Percentiles rank a stretch among this genome's conserved stretches.
Evolutionary conservation across 2,797 vertebrate species (phyloP).

Genomic region (Sternotherus odoratus): DNA sequence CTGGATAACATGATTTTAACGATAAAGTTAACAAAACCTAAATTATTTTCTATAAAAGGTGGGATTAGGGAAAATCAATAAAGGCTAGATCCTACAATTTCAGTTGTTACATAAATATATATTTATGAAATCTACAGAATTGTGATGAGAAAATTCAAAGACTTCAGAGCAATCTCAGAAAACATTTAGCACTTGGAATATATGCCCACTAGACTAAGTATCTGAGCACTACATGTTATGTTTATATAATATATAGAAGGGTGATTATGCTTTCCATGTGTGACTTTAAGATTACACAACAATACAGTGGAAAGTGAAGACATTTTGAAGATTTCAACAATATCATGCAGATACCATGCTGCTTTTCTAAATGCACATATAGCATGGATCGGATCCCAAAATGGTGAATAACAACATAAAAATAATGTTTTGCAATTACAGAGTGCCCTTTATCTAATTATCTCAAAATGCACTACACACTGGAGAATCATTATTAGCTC

Average conservation of each 20-base stretch:
- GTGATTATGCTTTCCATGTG: not conserved
- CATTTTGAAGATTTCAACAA: not conserved
- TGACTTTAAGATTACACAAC: not conserved
- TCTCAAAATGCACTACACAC: not conserved
- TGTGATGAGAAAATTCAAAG: too few relatives aligned
- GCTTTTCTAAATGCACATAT: not conserved
- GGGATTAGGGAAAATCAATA: too few relatives aligned
- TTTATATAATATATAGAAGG: not conserved
- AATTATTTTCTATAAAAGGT: too few relatives aligned
- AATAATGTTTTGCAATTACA: not conserved
- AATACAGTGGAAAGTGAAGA: not conserved
- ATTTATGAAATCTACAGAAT: too few relatives aligned
- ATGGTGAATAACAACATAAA: not conserved
- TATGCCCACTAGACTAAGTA: not conserved
- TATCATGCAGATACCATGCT: not conserved
- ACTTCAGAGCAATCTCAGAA: too few relatives aligned
- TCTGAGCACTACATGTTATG: not conserved
- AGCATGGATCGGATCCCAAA: not conserved
- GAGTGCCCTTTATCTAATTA: not conserved
- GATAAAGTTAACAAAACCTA: too few relatives aligned
- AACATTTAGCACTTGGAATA: too few relatives aligned
- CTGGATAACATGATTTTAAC: too few relatives aligned
- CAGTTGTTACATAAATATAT: too few relatives aligned
- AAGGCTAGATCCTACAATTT: too few relatives aligned
- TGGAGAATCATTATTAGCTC: not conserved